Conservation (phyloP, 2,113 vertebrate species). For the Carassius gibelio region DNA sequence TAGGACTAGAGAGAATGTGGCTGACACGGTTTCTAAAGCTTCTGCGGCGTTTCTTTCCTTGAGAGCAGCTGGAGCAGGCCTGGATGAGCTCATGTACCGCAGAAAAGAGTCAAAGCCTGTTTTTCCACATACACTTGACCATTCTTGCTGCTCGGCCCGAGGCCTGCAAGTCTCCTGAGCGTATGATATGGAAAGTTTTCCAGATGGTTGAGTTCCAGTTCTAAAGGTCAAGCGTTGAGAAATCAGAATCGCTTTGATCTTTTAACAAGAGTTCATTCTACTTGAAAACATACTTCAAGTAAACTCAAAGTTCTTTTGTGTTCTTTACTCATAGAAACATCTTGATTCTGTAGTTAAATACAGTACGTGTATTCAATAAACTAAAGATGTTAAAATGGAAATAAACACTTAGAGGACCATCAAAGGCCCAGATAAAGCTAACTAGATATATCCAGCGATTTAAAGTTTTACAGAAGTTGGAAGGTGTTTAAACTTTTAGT, state of each 20-base stretch:
- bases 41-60: neutral
- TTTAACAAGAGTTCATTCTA: neutral
- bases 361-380: too few species aligned
- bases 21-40: neutral
- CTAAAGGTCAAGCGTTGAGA: neutral
- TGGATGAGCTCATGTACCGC: neutral
- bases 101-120: neutral
- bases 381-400: too few species aligned
- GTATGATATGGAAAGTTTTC: neutral
- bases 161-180: neutral
- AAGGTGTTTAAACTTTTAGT: too few species aligned
- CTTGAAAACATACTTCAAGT: neutral
- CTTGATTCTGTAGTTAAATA: too few species aligned
- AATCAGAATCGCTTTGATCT: neutral
- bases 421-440: too few species aligned
- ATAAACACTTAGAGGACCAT: too few species aligned
- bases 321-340: too few species aligned
- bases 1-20: slow-evolving; percentile 8
- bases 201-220: neutral
- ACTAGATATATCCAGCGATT: too few species aligned
- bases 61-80: neutral
- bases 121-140: neutral
- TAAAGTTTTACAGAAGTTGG: too few species aligned
- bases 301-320: too few species aligned
- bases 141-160: neutral